Evolutionary conservation across 2,888 invertebrate species (phyloP), one percentile per base, ranked within the genome.

Genomic region (Rotaria sp.): DNA sequence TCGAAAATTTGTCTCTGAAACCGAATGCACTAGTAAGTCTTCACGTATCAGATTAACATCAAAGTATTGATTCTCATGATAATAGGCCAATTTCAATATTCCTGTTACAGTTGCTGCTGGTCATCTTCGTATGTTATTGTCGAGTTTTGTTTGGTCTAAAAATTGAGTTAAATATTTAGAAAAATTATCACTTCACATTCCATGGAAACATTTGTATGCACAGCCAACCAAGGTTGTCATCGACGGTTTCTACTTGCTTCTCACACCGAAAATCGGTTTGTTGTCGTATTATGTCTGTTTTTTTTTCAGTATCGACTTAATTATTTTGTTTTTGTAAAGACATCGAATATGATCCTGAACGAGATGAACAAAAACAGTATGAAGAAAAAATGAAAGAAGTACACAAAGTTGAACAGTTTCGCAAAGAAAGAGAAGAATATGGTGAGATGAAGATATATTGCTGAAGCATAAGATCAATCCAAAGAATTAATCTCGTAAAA

Each of bases 131-230:
- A 92, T 92, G 92, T 91, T 35, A 41, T 55, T 84, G 30, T 35
- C 84, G 41, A 2, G 1, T 26, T 21, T 57, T 13, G 50, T 30
- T 4, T 30, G 8, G 11, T n/a, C 0, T 4, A 85, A 45, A n/a
- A 35, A 30, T n/a, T 18, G n/a, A 50, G 38, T 84, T 85, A 89
- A 90, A 84, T 84, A 41, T 85, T 84, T 90, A 52, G 89, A 95
- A 95, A 94, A 87, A 92, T 92, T 91, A 74, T 96, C 95, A 92
- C 92, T 98, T 87, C 94, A 95, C 13, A 97, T 99, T 91, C 99
- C 99, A 88, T 99, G 98, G 96, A 96, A 96, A 91, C 96, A 96
- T 92, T 92, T 99, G 86, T 99, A 98, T 92, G 95, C 95, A 85
- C 94, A 96, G 75, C 95, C 97, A 26, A 96, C 97, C 85, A 94